These are phyloP conservation scores for Hystrix brachyura DNA, from an alignment of 2,113 vertebrate genomes.

Conservation along the genomic window DNA sequence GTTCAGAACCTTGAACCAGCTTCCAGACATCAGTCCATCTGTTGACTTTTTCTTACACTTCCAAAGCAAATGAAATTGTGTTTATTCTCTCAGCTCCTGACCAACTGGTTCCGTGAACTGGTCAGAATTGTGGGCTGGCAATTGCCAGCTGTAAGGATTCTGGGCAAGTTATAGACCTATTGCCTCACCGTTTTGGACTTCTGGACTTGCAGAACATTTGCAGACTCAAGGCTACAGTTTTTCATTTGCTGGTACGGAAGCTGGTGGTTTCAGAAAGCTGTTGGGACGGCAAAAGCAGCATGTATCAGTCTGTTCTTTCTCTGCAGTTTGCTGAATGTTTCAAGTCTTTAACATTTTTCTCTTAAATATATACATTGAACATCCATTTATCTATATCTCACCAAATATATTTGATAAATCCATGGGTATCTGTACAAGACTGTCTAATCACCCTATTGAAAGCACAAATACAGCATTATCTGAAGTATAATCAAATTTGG, in stretches of 20 bases:
- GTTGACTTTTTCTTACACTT: neutral
- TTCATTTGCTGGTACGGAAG: neutral
- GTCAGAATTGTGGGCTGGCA: neutral
- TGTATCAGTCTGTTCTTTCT: constrained; percentile 15
- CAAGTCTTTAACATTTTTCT: constrained; percentile 62
- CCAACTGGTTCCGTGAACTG: neutral
- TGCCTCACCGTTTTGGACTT: neutral
- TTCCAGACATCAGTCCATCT: neutral
- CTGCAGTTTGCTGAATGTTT: constrained; percentile 23
- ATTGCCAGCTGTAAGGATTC: fast-evolving
- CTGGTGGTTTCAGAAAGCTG: neutral
- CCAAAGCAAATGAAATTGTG: neutral
- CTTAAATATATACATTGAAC: constrained; percentile 2
- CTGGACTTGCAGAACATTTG: neutral
- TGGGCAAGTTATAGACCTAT: fast-evolving
- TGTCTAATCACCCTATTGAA: constrained; percentile 40
- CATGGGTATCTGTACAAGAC: neutral
- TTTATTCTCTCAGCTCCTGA: neutral
- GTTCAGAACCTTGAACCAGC: neutral
- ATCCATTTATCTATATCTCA: neutral
- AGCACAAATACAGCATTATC: constrained; percentile 49
- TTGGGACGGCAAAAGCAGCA: neutral
- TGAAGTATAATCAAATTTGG: constrained; percentile 53
- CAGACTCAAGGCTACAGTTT: neutral
- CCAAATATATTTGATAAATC: constrained; percentile 48